These are phyloP conservation scores for Tragelaphus scriptus DNA, from an alignment of 2,113 vertebrate genomes.

Conservation along the genomic window DNA sequence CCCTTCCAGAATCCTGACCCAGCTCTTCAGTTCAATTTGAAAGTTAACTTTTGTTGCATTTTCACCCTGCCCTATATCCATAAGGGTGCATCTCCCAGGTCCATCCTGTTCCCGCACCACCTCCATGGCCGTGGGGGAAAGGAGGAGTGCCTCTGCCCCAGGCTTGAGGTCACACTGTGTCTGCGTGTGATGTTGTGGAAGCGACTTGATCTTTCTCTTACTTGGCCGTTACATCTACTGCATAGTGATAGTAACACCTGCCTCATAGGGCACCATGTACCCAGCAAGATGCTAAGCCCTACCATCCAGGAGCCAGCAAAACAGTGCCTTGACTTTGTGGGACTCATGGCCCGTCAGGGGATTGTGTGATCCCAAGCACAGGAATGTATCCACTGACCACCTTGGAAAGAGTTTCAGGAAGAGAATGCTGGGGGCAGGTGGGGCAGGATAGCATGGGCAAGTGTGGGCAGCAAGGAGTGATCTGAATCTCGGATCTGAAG, in stretches of 20 bases:
- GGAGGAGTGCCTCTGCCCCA: neutral
- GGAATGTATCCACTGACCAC: neutral
- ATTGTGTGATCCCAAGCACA: neutral
- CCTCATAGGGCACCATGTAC: neutral
- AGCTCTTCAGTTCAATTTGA: neutral
- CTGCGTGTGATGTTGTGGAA: neutral
- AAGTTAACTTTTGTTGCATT: neutral
- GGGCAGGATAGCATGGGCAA: neutral
- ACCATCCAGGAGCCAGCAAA: neutral
- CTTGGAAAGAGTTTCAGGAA: neutral
- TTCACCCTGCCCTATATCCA: neutral
- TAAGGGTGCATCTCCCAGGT: fast-evolving
- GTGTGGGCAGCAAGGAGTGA: neutral
- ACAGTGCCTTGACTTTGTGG: neutral
- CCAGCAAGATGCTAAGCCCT: neutral
- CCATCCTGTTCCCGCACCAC: fast-evolving
- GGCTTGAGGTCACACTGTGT: neutral
- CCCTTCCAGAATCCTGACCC: neutral
- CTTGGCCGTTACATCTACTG: neutral
- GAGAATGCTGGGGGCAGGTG: neutral
- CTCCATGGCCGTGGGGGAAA: fast-evolving
- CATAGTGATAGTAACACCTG: neutral
- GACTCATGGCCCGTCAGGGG: no score
- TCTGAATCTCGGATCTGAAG: neutral
- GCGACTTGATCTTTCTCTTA: neutral